These are phyloP conservation scores for Podarcis lilfordi DNA, from an alignment of 2,797 vertebrate species.

Conservation along the genomic window DNA sequence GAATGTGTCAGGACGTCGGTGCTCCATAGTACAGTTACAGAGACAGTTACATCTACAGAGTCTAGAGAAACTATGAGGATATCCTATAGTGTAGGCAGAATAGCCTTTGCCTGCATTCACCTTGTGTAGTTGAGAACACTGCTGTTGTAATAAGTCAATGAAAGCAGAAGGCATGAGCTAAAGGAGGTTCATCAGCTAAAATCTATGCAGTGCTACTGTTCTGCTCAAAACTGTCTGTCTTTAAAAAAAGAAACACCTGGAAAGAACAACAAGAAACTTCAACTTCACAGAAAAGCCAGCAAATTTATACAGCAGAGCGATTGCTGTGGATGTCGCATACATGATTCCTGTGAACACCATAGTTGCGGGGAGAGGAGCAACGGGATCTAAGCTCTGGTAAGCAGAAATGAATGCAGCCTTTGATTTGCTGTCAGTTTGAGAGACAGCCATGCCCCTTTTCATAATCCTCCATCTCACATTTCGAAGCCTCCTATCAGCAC, in stretches of 20 bases:
- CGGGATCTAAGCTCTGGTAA: conserved; percentile 6
- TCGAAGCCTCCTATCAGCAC: conserved; percentile 23
- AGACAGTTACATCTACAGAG: neutral
- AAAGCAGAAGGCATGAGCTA: neutral
- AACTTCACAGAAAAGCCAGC: neutral
- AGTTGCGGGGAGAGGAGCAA: neutral
- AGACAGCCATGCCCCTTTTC: conserved; percentile 10
- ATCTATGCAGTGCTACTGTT: neutral
- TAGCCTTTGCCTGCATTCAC: neutral
- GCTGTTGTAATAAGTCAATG: neutral
- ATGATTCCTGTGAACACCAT: neutral
- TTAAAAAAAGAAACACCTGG: neutral
- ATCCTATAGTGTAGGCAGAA: too few species aligned
- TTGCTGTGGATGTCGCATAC: neutral
- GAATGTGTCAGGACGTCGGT: neutral
- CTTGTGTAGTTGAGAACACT: neutral
- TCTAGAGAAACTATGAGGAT: too few species aligned
- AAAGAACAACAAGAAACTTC: neutral
- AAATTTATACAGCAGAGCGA: neutral
- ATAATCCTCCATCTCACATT: conserved; percentile 25
- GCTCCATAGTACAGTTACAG: neutral
- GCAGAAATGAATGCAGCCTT: conserved; percentile 29
- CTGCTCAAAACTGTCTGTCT: too few species aligned
- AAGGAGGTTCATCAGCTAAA: too few species aligned
- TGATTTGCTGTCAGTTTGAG: conserved; percentile 32